Percentiles rank a stretch among this genome's conserved stretches.
Evolutionary conservation across 2,797 vertebrate species (phyloP).

Genomic region (Parauchenoglanis punctatus): DNA sequence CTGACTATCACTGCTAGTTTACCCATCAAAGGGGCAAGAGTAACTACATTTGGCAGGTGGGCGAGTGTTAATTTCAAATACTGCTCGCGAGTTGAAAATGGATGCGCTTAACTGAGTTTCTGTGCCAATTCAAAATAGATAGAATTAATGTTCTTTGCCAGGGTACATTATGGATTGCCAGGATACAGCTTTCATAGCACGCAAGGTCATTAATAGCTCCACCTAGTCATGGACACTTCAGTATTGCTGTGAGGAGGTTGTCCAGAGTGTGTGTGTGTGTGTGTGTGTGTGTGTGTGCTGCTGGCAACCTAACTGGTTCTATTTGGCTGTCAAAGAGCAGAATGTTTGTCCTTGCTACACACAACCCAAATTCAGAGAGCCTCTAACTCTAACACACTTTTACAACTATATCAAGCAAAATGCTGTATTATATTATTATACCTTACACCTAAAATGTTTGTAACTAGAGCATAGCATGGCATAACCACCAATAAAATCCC

Average conservation of each 20-base stretch:
- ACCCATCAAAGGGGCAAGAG: not conserved
- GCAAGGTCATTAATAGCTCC: constrained; percentile 21
- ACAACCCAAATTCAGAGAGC: constrained; percentile 47
- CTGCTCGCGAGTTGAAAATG: not conserved
- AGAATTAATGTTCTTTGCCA: not conserved
- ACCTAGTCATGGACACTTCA: constrained; percentile 25
- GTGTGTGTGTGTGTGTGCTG: constrained; percentile 18
- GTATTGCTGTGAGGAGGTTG: constrained; percentile 3
- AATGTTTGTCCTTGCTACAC: constrained; percentile 49
- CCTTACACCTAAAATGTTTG: not conserved
- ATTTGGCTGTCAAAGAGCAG: constrained; percentile 40
- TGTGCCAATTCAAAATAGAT: not conserved
- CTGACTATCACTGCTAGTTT: not conserved
- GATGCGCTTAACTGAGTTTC: not conserved
- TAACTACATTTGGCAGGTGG: not conserved
- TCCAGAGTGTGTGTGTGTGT: constrained; percentile 12
- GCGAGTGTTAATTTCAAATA: not conserved
- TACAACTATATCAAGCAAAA: not conserved
- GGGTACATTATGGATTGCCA: not conserved
- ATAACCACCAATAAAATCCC: not conserved
- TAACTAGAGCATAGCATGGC: not conserved
- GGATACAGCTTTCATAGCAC: constrained; percentile 9
- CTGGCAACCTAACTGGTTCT: constrained; percentile 29
- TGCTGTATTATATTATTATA: not conserved
- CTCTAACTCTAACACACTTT: constrained; percentile 59